Percentiles rank a stretch among this genome's conserved stretches.
phyloP scores from a whole-genome alignment of 2,888 invertebrate species.

The Trissonchulus latispiculum region DNA sequence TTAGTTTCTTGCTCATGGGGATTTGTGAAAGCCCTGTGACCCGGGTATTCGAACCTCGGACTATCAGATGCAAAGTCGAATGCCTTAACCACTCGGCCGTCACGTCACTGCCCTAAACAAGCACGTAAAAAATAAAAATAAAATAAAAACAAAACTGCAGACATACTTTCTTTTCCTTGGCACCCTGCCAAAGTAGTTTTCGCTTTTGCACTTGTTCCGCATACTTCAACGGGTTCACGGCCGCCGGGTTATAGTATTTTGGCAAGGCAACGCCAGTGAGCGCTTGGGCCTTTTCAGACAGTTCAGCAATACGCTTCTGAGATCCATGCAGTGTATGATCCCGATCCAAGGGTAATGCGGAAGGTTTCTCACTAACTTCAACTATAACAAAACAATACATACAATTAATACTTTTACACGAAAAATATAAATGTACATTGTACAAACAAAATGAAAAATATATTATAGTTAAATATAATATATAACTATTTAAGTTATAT shows the following conservation, averaged over 20 bases:
- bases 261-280: constrained; percentile 53
- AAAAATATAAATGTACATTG: no score
- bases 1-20: no score
- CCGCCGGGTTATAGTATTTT: constrained; percentile 63
- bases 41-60: no score
- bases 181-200: constrained; percentile 72
- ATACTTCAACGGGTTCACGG: constrained; percentile 67
- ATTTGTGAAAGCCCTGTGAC: no score
- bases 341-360: background rate
- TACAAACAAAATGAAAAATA: no score
- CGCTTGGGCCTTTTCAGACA: constrained; percentile 47
- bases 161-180: constrained; percentile 55
- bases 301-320: constrained; percentile 47
- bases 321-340: background rate
- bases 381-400: constrained; percentile 1
- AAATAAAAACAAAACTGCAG: no score
- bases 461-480: no score
- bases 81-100: no score
- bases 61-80: no score
- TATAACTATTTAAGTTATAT: no score
- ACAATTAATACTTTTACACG: no score
- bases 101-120: background rate
- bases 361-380: constrained; percentile 12
- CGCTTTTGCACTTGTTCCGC: constrained; percentile 76
- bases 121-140: background rate